Conservation (phyloP, 2,113 vertebrate species). For the Lutjanus erythropterus region DNA sequence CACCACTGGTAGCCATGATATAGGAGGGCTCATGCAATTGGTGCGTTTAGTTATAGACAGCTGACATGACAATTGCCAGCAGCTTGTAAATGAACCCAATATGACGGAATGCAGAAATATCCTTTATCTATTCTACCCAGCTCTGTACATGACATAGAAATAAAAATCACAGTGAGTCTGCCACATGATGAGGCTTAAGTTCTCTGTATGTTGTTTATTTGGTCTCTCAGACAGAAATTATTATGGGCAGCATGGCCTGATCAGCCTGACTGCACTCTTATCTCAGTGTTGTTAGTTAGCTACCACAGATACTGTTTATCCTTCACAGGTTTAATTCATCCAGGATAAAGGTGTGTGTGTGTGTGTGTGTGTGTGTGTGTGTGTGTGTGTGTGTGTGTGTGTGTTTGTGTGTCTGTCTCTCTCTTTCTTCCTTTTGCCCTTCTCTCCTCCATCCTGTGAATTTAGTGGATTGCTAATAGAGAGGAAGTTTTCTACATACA, state of each 20-base stretch:
- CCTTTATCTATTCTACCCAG: not conserved
- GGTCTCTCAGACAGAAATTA: slow-evolving; percentile 10
- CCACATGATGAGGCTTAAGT: slow-evolving; percentile 1
- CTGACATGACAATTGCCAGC: not conserved
- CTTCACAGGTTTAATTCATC: slow-evolving; percentile 32
- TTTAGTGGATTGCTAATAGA: not conserved
- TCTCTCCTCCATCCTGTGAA: slow-evolving; percentile 7
- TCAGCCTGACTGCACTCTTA: slow-evolving; percentile 23
- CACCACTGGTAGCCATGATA: not conserved
- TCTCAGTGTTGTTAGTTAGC: slow-evolving; percentile 1
- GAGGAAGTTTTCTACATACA: not conserved
- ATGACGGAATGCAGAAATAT: not conserved
- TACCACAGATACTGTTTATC: slow-evolving; percentile 22
- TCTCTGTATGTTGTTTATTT: slow-evolving; percentile 26
- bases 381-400: not conserved
- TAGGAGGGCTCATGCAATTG: not conserved
- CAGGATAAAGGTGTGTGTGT: slow-evolving; percentile 4
- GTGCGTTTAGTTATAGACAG: not conserved
- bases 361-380: not conserved
- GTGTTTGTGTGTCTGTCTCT: not conserved
- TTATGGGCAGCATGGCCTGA: slow-evolving; percentile 7
- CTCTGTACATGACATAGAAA: not conserved
- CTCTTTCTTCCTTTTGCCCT: not conserved
- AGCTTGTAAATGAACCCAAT: not conserved
- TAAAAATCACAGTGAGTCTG: slow-evolving; percentile 5